These are phyloP conservation scores for Chrysemys picta DNA, from an alignment of 2,113 vertebrate genomes.

Conservation along the genomic window DNA sequence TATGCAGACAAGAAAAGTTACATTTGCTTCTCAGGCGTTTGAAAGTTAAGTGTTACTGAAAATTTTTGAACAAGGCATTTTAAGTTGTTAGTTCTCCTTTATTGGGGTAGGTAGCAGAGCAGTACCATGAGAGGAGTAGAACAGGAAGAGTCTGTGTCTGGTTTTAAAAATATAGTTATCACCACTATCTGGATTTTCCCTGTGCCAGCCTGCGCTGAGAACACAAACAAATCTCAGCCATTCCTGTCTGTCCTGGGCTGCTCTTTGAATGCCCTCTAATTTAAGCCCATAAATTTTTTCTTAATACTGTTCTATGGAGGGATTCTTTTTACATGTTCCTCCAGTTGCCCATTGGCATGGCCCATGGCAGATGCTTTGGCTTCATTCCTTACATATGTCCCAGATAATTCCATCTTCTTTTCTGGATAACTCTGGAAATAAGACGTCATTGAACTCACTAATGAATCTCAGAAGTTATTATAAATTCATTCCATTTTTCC, in stretches of 20 bases:
- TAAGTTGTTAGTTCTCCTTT: too few species aligned
- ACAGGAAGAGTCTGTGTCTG: neutral
- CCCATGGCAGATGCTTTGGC: neutral
- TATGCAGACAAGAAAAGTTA: too few species aligned
- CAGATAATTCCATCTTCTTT: neutral
- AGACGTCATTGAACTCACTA: neutral
- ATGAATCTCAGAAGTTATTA: neutral
- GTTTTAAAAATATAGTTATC: neutral
- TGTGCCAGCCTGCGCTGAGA: neutral
- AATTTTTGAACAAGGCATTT: too few species aligned
- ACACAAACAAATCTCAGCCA: neutral
- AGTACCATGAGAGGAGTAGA: too few species aligned
- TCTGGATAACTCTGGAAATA: neutral
- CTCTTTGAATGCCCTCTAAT: neutral
- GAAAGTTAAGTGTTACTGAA: too few species aligned
- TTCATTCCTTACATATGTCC: neutral
- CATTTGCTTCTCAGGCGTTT: too few species aligned
- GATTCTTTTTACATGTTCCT: neutral
- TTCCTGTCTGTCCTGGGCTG: neutral
- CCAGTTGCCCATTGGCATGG: neutral
- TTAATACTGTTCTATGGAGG: neutral
- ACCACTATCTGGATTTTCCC: neutral
- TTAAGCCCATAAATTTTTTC: neutral
- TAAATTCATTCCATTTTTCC: neutral
- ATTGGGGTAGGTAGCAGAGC: too few species aligned